Evolutionary conservation across 2,113 vertebrate genomes (phyloP).

Genomic region (Chlamydotis undulata): DNA sequence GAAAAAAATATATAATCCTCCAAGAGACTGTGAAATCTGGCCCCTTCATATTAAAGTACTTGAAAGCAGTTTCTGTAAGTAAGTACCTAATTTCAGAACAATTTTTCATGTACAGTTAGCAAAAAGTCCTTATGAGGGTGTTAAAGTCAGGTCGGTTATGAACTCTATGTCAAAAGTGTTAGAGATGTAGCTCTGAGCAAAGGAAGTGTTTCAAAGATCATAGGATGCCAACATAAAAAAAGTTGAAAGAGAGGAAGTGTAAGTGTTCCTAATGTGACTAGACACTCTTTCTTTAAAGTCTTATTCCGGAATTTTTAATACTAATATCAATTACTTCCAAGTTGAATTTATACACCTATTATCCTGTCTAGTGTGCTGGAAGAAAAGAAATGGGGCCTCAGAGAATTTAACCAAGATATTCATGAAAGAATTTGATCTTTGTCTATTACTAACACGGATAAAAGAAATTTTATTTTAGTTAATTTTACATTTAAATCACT

Average conservation of each 20-base stretch:
- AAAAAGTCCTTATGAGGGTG: not conserved
- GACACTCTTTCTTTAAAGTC: constrained; percentile 43
- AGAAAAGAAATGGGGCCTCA: constrained; percentile 52
- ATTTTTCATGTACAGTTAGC: not conserved
- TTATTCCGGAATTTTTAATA: constrained; percentile 57
- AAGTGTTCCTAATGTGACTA: constrained; percentile 45
- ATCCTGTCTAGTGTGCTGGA: constrained; percentile 17
- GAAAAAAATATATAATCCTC: not conserved
- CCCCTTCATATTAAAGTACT: not conserved
- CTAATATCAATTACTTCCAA: constrained; percentile 64
- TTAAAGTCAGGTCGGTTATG: not conserved
- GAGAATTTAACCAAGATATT: constrained; percentile 54
- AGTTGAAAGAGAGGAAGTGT: not conserved
- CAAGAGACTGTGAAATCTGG: not conserved
- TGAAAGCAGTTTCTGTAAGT: not conserved
- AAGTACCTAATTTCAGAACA: not conserved
- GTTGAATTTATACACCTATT: constrained; percentile 59
- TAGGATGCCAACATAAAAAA: constrained; percentile 17
- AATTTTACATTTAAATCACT: constrained; percentile 66
- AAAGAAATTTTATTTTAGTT: constrained; percentile 62
- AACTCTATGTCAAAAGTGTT: not conserved
- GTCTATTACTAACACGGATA: constrained; percentile 25
- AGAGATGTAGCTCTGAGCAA: constrained; percentile 21
- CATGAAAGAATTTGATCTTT: constrained; percentile 59
- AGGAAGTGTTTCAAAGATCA: constrained; percentile 51